Evolutionary conservation across 2,888 invertebrate genomes (phyloP).

Genomic region (Cosmia pyralina): DNA sequence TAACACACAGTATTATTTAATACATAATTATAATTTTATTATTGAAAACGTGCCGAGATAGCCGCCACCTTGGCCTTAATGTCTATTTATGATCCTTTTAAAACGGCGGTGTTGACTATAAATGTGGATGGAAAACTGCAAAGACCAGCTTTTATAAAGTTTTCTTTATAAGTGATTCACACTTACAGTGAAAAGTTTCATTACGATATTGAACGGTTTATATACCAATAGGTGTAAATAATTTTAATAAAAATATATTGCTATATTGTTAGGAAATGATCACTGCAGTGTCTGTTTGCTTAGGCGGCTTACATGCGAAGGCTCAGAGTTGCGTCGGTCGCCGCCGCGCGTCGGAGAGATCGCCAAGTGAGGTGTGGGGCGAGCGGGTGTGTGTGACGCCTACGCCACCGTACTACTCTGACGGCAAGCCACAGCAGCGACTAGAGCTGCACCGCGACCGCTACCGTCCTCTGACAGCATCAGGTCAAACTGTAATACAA

Average conservation of each 20-base stretch:
- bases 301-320: slow-evolving; percentile 63
- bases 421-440: slow-evolving; percentile 97
- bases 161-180: slow-evolving; percentile 19
- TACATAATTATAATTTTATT: slow-evolving; percentile 16
- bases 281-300: slow-evolving; percentile 53
- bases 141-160: slow-evolving; percentile 26
- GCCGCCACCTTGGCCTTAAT: slow-evolving; percentile 27
- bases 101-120: slow-evolving; percentile 16
- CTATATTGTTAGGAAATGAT: slow-evolving; percentile 41
- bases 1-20: slow-evolving; percentile 70
- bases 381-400: slow-evolving; percentile 11
- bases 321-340: slow-evolving; percentile 59
- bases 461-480: slow-evolving; percentile 99
- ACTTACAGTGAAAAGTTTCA: slow-evolving; percentile 19
- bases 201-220: slow-evolving; percentile 28
- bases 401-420: slow-evolving; percentile 79
- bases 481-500: slow-evolving; percentile 94
- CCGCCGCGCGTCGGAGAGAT: slow-evolving; percentile 67
- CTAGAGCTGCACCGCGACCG: slow-evolving; percentile 98
- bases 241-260: slow-evolving; percentile 57
- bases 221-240: slow-evolving; percentile 48
- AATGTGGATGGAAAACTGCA: slow-evolving; percentile 18
- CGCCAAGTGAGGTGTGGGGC: slow-evolving; percentile 50
- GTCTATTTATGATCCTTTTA: slow-evolving; percentile 13
- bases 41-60: slow-evolving; percentile 43